Conservation (phyloP, 2,797 vertebrate species). For the Anguilla pacifica region DNA sequence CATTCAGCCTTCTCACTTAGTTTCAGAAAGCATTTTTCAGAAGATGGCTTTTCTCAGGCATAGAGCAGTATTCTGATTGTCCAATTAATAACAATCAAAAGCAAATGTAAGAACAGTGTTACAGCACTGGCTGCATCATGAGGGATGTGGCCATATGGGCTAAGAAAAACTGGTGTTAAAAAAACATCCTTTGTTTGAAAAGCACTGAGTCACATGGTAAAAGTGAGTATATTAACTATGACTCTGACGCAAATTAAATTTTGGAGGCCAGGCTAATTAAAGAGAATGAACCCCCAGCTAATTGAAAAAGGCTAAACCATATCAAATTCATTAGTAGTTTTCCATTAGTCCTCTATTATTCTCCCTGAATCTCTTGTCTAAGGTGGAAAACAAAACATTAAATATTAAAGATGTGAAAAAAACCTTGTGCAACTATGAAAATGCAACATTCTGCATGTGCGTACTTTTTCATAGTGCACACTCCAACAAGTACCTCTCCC, state of each 20-base stretch:
- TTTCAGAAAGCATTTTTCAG: slow-evolving; percentile 38
- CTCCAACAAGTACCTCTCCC: neutral
- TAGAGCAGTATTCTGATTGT: slow-evolving; percentile 43
- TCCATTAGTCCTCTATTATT: slow-evolving; percentile 10
- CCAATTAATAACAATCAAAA: slow-evolving; percentile 67
- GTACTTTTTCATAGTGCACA: neutral
- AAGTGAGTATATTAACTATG: slow-evolving; percentile 70
- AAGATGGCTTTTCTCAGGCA: slow-evolving; percentile 3
- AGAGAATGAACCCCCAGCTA: slow-evolving; percentile 57
- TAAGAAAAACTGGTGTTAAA: slow-evolving; percentile 31
- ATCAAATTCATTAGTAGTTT: neutral
- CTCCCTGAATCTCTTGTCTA: neutral
- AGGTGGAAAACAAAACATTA: neutral
- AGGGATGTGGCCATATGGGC: slow-evolving; percentile 68
- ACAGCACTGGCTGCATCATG: slow-evolving; percentile 66
- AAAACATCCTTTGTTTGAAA: slow-evolving; percentile 68
- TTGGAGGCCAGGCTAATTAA: slow-evolving; percentile 62
- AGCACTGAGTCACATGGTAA: slow-evolving; percentile 55
- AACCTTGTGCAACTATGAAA: neutral
- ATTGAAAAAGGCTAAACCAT: slow-evolving; percentile 46
- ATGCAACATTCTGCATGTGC: neutral
- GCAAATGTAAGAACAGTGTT: slow-evolving; percentile 56
- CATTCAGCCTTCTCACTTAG: slow-evolving; percentile 40
- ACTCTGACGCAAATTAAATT: slow-evolving; percentile 61
- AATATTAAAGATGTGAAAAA: neutral